Evolutionary conservation across 2,797 vertebrate species (phyloP), one percentile per base, ranked within the genome.

Genomic region (Sebastes trivittatus): DNA sequence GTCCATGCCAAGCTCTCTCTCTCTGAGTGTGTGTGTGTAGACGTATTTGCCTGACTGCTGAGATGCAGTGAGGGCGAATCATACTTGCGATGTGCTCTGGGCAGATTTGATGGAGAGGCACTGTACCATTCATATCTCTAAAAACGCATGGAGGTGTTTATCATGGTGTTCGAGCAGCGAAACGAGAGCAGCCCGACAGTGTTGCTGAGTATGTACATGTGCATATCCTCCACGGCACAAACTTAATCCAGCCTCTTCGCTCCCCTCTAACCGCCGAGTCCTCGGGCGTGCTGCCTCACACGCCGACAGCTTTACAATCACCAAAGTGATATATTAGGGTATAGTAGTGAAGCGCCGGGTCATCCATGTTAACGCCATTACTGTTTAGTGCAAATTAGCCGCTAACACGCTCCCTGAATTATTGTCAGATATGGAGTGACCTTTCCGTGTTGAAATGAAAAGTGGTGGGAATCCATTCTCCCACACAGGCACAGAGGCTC

Each of bases 321-420:
- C 56, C 55, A 29, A 25, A 81, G 85, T 88, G 84, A 91, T 90
- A 58, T 82, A 88, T 77, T n/a, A 59, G 72, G 80, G 49, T 79
- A 61, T 56, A 23, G 77, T 27, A n/a, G 64, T 9, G 72, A 49
- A 77, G 79, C 74, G 70, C 66, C 65, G 61, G 87, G 88, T 90
- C 84, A 74, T 46, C 91, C 81, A 55, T 84, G 85, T 87, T 52
- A 79, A 84, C 13, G 70, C 84, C 87, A 77, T 93, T 85, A 93
- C 89, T 91, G 93, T 90, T 93, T 89, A 87, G 92, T 80, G 85
- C 90, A 93, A 94, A 95, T 95, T 91, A 94, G 91, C 89, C 84
- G 70, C 88, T 88, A 87, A 93, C 87, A 72, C 54, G 84, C 82
- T 75, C 68, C 82, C 74, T 87, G 82, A 90, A 90, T 92, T 87